Conservation (phyloP, 2,888 invertebrate species). For the Eupithecia insigniata region DNA sequence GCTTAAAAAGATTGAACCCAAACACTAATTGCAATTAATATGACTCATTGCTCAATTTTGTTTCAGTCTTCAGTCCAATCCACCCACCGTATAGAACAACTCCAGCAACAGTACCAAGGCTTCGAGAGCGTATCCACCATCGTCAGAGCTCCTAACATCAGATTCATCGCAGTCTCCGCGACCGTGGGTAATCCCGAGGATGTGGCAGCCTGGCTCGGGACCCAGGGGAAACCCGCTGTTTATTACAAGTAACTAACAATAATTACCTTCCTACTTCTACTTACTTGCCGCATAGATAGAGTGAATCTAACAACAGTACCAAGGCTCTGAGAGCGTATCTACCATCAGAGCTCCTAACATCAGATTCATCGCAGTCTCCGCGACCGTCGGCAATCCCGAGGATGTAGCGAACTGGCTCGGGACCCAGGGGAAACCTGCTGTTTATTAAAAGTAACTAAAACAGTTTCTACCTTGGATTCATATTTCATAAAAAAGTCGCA, state of each 20-base stretch:
- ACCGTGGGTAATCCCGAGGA: conserved; percentile 91
- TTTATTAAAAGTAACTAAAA: conserved; percentile 76
- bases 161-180: conserved; percentile 91
- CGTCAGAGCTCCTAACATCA: conserved; percentile 64
- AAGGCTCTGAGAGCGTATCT: conserved; percentile 42
- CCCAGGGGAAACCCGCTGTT: conserved; percentile 72
- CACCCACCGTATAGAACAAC: conserved; percentile 67
- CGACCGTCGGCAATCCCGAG: conserved; percentile 90
- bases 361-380: conserved; percentile 90
- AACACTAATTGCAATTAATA: too few relatives aligned
- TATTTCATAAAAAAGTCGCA: too few relatives aligned
- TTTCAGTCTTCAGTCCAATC: conserved; percentile 70
- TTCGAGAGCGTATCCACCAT: conserved; percentile 35
- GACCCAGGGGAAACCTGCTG: conserved; percentile 72
- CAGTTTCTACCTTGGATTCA: not conserved
- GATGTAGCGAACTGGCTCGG: conserved; percentile 90
- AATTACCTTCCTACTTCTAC: not conserved
- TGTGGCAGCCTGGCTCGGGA: conserved; percentile 88
- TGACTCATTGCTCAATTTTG: not conserved
- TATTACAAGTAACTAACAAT: conserved; percentile 75
- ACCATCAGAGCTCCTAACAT: conserved; percentile 61
- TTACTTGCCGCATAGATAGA: too few relatives aligned
- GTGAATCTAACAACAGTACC: conserved; percentile 51
- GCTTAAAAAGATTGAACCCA: too few relatives aligned
- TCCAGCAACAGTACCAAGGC: conserved; percentile 63